phyloP scores from a whole-genome alignment of 2,888 invertebrate species.

The Cylindroiulus punctatus region DNA sequence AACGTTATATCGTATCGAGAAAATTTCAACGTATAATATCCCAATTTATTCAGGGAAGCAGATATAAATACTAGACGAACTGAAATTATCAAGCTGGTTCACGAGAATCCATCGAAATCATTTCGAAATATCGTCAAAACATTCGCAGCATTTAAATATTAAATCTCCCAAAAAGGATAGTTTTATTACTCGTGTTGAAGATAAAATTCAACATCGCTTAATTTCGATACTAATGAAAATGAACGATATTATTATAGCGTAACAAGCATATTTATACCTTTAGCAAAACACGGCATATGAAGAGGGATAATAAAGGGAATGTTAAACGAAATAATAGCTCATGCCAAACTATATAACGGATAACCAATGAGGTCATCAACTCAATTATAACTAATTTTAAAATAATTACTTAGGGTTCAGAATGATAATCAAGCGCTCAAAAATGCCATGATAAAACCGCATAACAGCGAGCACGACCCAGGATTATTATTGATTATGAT shows the following conservation, averaged over 20 bases:
- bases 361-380: conserved; percentile 18
- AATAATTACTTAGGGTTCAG: conserved; percentile 3
- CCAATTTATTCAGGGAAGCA: neutral
- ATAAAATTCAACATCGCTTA: neutral
- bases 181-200: neutral
- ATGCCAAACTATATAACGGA: conserved; percentile 3
- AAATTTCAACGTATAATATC: neutral
- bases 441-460: conserved; percentile 10
- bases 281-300: conserved; percentile 10
- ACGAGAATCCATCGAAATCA: neutral
- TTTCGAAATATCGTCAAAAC: conserved; percentile 11
- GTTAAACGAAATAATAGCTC: conserved; percentile 8
- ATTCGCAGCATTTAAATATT: conserved; percentile 11
- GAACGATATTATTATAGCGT: conserved; percentile 1
- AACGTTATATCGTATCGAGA: neutral
- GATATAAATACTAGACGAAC: too few species aligned
- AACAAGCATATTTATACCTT: conserved; percentile 10
- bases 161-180: neutral
- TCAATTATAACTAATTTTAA: conserved; percentile 10
- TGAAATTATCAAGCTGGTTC: neutral
- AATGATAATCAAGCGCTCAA: conserved; percentile 18
- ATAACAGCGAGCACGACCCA: conserved; percentile 10
- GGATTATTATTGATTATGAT: conserved; percentile 18
- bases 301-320: conserved; percentile 8
- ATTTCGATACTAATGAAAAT: neutral